Conservation (phyloP, 1,140 invertebrate species). For the Drosophila prosaltans region DNA sequence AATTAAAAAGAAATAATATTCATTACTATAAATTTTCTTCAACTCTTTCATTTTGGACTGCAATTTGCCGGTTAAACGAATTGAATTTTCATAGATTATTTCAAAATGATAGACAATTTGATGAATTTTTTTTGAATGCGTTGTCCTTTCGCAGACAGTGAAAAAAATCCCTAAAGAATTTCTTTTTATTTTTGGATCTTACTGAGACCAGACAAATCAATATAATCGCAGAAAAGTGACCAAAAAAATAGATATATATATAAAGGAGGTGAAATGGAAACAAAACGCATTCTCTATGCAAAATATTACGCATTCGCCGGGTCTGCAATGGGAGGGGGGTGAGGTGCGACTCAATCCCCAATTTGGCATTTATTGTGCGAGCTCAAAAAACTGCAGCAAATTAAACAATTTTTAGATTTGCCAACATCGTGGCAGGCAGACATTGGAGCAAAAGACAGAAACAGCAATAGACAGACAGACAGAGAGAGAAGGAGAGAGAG, state of each 20-base stretch:
- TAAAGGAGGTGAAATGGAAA: not conserved
- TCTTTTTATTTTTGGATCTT: not conserved
- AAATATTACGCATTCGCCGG: slow-evolving; percentile 75
- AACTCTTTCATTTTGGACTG: no score
- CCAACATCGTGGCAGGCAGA: slow-evolving; percentile 29
- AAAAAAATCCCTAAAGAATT: no score
- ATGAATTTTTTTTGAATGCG: no score
- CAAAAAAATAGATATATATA: slow-evolving; percentile 59
- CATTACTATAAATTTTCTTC: no score
- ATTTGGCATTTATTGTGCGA: slow-evolving; percentile 15
- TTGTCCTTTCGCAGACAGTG: no score
- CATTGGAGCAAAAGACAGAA: not conserved
- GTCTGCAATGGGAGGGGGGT: slow-evolving; percentile 19
- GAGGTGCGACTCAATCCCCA: not conserved
- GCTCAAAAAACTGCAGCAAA: slow-evolving; percentile 61
- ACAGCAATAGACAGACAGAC: not conserved
- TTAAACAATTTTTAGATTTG: slow-evolving; percentile 79
- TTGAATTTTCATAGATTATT: no score
- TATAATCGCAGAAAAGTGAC: slow-evolving; percentile 69
- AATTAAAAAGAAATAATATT: no score
- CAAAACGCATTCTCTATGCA: slow-evolving; percentile 23
- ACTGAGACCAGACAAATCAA: slow-evolving; percentile 58
- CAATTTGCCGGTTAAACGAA: no score
- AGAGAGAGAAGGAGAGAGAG: not conserved
- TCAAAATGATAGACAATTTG: no score